These are phyloP conservation scores for Disparrhopalites patrizii DNA, from an alignment of 2,888 invertebrate species.

Conservation along the genomic window DNA sequence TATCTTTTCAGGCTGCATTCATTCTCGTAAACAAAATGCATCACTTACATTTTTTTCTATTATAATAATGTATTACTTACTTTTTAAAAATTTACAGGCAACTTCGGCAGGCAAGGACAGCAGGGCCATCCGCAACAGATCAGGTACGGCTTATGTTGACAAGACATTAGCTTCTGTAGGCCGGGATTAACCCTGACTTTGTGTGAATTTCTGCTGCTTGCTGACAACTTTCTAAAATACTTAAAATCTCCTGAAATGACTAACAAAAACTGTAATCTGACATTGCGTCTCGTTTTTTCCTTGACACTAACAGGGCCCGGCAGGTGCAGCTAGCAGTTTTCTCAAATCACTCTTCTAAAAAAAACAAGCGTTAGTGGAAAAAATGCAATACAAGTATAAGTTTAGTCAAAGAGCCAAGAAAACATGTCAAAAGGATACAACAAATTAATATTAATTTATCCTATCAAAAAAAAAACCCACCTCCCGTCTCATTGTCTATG, in stretches of 20 bases:
- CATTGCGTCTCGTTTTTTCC: conserved; percentile 13
- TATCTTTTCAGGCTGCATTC: no score
- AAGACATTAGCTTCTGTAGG: background rate
- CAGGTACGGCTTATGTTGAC: conserved; percentile 21
- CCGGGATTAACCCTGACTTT: background rate
- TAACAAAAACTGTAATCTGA: background rate
- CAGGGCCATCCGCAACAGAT: conserved; percentile 57
- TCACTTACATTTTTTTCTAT: no score
- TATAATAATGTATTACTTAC: no score
- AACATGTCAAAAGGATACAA: background rate
- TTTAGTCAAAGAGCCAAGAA: conserved; percentile 3
- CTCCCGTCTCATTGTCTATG: background rate
- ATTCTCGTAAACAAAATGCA: no score
- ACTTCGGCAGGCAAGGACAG: conserved; percentile 82
- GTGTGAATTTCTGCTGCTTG: background rate
- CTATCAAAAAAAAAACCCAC: background rate
- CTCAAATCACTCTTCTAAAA: conserved; percentile 49
- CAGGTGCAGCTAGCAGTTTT: conserved; percentile 43
- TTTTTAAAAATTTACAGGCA: conserved; percentile 73
- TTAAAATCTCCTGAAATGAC: no score
- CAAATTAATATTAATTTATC: background rate
- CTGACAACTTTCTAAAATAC: no score
- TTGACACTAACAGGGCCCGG: conserved; percentile 38
- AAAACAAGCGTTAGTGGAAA: background rate
- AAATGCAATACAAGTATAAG: background rate